Conservation (phyloP, 2,888 invertebrate species). For the Drosophila macrothrix region DNA sequence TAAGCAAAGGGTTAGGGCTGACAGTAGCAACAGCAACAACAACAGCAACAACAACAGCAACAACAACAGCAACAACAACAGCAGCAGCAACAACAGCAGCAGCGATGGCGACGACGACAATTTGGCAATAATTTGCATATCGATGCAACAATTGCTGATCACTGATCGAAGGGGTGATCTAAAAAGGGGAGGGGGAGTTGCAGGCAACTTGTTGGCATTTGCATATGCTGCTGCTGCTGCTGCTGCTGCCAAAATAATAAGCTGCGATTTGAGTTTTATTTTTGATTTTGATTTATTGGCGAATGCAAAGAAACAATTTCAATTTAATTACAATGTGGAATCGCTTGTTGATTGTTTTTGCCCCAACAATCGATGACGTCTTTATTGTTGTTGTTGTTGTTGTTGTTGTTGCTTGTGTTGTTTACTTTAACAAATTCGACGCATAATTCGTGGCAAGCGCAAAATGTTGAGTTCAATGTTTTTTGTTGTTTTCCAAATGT, state of each 20-base stretch:
- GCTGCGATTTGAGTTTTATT: slow-evolving; percentile 3
- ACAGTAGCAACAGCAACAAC: slow-evolving; percentile 55
- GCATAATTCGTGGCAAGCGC: slow-evolving; percentile 37
- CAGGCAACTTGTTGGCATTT: slow-evolving; percentile 75
- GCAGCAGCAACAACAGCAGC: slow-evolving; percentile 27
- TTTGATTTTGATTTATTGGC: slow-evolving; percentile 5
- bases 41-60: not conserved
- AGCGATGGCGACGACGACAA: slow-evolving; percentile 46
- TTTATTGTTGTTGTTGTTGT: slow-evolving; percentile 16
- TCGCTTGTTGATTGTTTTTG: slow-evolving; percentile 26
- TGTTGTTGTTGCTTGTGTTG: slow-evolving; percentile 30
- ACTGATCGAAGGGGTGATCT: not conserved
- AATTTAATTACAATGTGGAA: slow-evolving; percentile 44
- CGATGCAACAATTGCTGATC: slow-evolving; percentile 56
- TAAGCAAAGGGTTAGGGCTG: slow-evolving; percentile 46
- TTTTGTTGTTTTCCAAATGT: slow-evolving; percentile 62
- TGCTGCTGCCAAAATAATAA: slow-evolving; percentile 21
- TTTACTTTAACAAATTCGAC: slow-evolving; percentile 57
- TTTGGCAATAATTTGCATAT: slow-evolving; percentile 77
- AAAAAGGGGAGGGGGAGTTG: not conserved
- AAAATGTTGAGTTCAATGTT: slow-evolving; percentile 65
- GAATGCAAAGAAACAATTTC: slow-evolving; percentile 10
- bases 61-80: not conserved
- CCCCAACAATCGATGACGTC: slow-evolving; percentile 18
- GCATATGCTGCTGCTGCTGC: slow-evolving; percentile 24